Percentiles rank a stretch among this genome's conserved stretches.
phyloP scores from a whole-genome alignment of 2,888 invertebrate species.

The Hipparchia sbordonii region DNA sequence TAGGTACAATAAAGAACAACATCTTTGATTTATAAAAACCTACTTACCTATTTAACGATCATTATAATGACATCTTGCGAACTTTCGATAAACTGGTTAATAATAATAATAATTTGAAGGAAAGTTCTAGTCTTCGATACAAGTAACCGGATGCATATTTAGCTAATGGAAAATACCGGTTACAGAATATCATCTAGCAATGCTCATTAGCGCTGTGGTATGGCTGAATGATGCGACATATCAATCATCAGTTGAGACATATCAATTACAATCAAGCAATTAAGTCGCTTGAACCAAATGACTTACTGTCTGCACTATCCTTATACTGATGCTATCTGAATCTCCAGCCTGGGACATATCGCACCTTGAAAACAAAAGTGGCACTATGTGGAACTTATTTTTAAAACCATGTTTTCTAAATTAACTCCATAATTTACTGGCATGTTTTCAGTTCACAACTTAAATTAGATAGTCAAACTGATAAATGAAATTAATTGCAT shows the following conservation, averaged over 20 bases:
- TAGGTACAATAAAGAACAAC: not conserved
- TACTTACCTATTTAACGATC: slow-evolving; percentile 9
- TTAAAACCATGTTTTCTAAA: too few species aligned
- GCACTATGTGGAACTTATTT: too few species aligned
- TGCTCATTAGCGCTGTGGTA: not conserved
- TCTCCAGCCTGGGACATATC: too few species aligned
- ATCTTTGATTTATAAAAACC: not conserved
- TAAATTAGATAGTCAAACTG: too few species aligned
- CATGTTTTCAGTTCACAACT: too few species aligned
- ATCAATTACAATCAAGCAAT: too few species aligned
- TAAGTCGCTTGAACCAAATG: too few species aligned
- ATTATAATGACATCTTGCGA: not conserved
- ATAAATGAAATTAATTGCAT: too few species aligned
- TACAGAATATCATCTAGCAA: not conserved
- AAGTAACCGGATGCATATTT: slow-evolving; percentile 11
- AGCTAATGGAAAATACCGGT: slow-evolving; percentile 13
- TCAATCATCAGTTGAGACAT: not conserved
- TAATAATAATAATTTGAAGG: not conserved
- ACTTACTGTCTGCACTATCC: too few species aligned
- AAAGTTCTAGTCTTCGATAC: not conserved
- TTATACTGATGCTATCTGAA: too few species aligned
- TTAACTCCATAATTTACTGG: too few species aligned
- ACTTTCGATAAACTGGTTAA: slow-evolving; percentile 5
- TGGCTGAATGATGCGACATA: not conserved
- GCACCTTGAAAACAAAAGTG: too few species aligned